Evolutionary conservation across 2,888 invertebrate genomes (phyloP).

Genomic region (Drosophila incognita): DNA sequence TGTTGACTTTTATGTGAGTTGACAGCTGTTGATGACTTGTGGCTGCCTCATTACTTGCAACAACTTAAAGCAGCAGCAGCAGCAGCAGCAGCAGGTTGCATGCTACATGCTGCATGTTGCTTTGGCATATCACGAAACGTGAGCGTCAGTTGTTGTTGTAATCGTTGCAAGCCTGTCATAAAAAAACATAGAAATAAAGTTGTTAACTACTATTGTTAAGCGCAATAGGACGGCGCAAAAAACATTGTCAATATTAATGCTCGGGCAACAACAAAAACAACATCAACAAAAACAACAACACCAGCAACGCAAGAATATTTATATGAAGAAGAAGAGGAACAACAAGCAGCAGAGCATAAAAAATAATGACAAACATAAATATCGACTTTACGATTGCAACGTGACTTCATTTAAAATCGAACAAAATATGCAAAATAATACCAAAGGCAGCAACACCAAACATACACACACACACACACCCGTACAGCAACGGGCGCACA

Average conservation of each 20-base stretch:
- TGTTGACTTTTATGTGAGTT: slow-evolving; percentile 71
- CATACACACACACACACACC: slow-evolving; percentile 27
- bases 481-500: slow-evolving; percentile 61
- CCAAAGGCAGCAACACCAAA: slow-evolving; percentile 39
- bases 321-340: slow-evolving; percentile 27
- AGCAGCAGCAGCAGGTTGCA: slow-evolving; percentile 21
- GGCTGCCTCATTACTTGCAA: slow-evolving; percentile 62
- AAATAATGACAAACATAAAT: slow-evolving; percentile 70
- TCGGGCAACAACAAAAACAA: slow-evolving; percentile 37
- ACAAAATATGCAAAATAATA: slow-evolving; percentile 78
- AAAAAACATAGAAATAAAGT: slow-evolving; percentile 65
- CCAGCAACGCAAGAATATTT: slow-evolving; percentile 1
- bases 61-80: slow-evolving; percentile 17
- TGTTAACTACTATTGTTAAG: slow-evolving; percentile 77
- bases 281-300: slow-evolving; percentile 22
- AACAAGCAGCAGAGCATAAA: slow-evolving; percentile 63
- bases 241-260: slow-evolving; percentile 51
- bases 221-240: slow-evolving; percentile 49
- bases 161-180: slow-evolving; percentile 25
- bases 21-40: slow-evolving; percentile 71
- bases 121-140: slow-evolving; percentile 59
- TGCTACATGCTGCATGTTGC: slow-evolving; percentile 51
- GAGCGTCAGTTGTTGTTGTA: slow-evolving; percentile 17
- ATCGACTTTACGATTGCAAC: slow-evolving; percentile 76
- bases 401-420: slow-evolving; percentile 82